These are phyloP conservation scores for Varanus salvator DNA, from an alignment of 2,113 vertebrate genomes.

Conservation along the genomic window DNA sequence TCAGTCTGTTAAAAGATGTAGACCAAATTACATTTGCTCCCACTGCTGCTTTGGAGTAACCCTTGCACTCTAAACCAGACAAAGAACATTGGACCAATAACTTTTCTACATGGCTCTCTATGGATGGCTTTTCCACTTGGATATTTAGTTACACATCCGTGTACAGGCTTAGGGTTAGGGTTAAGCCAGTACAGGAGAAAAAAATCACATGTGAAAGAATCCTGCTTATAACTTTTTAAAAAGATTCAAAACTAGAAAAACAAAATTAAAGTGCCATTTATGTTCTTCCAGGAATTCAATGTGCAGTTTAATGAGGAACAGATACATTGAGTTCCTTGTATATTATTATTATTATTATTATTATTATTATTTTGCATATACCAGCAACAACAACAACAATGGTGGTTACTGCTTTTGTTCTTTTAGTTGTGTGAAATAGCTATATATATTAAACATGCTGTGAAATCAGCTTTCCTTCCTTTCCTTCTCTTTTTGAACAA, in stretches of 20 bases:
- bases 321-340: too few relatives aligned
- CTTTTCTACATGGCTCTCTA: not conserved
- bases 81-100: not conserved
- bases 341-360: too few relatives aligned
- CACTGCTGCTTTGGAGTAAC: not conserved
- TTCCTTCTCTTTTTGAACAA: constrained; percentile 33
- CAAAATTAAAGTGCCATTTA: constrained; percentile 64
- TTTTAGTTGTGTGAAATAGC: not conserved
- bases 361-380: too few relatives aligned
- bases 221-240: constrained; percentile 41
- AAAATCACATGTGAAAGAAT: not conserved
- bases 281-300: constrained; percentile 48
- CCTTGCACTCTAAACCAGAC: not conserved
- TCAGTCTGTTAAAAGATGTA: not conserved
- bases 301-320: constrained; percentile 51
- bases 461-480: not conserved
- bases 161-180: not conserved
- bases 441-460: not conserved
- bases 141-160: too few relatives aligned
- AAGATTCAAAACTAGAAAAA: constrained; percentile 61
- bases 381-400: too few relatives aligned
- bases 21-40: not conserved
- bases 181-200: too few relatives aligned
- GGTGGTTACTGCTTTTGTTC: constrained; percentile 18
- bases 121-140: too few relatives aligned